phyloP scores from a whole-genome alignment of 2,797 vertebrate genomes.

The Pogoniulus pusillus region DNA sequence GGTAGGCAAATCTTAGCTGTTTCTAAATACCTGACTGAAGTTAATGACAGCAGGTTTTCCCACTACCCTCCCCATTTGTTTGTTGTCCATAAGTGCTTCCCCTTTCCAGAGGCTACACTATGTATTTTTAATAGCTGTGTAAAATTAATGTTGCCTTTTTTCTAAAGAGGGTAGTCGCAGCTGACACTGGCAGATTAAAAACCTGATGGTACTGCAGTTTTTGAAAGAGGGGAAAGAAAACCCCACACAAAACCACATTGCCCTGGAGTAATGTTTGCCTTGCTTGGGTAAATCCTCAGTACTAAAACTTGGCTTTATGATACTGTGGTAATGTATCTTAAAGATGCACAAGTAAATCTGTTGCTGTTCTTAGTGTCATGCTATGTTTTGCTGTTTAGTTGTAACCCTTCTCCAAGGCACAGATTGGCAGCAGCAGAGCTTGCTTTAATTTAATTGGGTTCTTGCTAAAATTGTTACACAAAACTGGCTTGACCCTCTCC shows the following conservation, averaged over 20 bases:
- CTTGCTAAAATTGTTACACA: slow-evolving; percentile 39
- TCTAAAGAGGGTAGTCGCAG: neutral
- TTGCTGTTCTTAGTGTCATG: neutral
- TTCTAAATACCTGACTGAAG: neutral
- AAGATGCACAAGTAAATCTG: slow-evolving; percentile 21
- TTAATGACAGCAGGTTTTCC: neutral
- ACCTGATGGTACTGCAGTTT: neutral
- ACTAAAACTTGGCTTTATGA: slow-evolving; percentile 39
- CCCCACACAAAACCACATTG: neutral
- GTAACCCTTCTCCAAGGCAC: slow-evolving; percentile 30
- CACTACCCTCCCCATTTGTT: neutral
- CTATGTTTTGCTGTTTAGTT: slow-evolving; percentile 47
- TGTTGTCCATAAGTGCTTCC: neutral
- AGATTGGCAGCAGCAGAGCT: slow-evolving; percentile 11
- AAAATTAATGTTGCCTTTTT: neutral
- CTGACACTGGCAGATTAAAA: neutral
- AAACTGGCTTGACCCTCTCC: slow-evolving; percentile 50
- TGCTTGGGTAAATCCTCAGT: slow-evolving; percentile 24
- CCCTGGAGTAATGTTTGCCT: slow-evolving; percentile 33
- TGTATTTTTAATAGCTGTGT: neutral
- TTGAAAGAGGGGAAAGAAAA: neutral
- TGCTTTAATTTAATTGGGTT: slow-evolving; percentile 46
- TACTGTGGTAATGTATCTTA: slow-evolving; percentile 3
- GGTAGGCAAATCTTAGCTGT: neutral
- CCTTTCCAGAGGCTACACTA: neutral